A percentile compares a stretch with the other conserved stretches of the same genome.
phyloP scores from a whole-genome alignment of 2,888 invertebrate species.

The Celastrina argiolus region DNA sequence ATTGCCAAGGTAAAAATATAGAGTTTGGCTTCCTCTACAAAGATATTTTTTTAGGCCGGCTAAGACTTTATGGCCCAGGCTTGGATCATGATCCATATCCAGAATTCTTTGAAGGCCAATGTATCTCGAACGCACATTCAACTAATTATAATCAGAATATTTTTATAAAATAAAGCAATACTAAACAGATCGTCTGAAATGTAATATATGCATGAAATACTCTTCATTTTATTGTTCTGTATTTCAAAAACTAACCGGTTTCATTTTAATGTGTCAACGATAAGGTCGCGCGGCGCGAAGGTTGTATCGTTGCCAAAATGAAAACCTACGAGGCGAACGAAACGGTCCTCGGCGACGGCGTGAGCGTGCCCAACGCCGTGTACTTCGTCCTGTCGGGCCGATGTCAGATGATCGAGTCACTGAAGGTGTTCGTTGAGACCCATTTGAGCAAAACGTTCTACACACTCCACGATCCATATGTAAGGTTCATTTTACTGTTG shows the following conservation, averaged over 20 bases:
- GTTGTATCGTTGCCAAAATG: constrained; percentile 81
- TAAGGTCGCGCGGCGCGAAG: constrained; percentile 78
- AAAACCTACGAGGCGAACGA: constrained; percentile 75
- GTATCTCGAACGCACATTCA: too few species aligned
- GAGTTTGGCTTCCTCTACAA: too few species aligned
- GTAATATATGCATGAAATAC: too few species aligned
- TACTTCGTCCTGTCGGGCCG: constrained; percentile 79
- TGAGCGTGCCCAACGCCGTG: constrained; percentile 64
- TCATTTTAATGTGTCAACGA: neutral
- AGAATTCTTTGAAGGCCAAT: neutral
- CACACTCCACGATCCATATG: constrained; percentile 67
- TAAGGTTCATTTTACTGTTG: constrained; percentile 37
- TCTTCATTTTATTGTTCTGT: neutral
- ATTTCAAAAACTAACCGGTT: neutral
- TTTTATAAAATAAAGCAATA: too few species aligned
- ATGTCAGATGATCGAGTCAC: constrained; percentile 79
- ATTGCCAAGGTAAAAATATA: too few species aligned
- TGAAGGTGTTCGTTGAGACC: constrained; percentile 59
- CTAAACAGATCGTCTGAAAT: too few species aligned
- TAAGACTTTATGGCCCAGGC: too few species aligned
- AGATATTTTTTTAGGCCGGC: too few species aligned
- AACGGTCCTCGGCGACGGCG: constrained; percentile 73
- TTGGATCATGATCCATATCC: too few species aligned
- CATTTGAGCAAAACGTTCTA: constrained; percentile 57
- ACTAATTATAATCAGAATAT: too few species aligned